Evolutionary conservation across 2,888 invertebrate genomes (phyloP).

Genomic region (Archips crataeganus): DNA sequence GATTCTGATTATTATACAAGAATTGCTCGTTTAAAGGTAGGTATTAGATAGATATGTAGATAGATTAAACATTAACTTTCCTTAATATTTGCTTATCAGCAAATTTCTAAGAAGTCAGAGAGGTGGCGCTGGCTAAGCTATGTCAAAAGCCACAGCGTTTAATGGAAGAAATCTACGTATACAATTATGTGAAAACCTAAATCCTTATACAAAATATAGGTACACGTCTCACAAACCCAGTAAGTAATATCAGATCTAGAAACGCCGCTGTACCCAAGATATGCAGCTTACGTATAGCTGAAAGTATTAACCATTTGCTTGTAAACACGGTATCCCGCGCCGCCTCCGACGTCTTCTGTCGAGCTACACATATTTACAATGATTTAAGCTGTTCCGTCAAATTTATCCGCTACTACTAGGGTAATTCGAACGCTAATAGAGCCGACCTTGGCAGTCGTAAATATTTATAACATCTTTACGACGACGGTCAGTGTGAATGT

Average conservation of each 20-base stretch:
- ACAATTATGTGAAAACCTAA: too few species aligned
- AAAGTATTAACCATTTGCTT: constrained; percentile 25
- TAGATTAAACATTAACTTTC: too few species aligned
- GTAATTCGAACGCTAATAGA: constrained; percentile 66
- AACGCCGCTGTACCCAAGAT: neutral
- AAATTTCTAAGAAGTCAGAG: too few species aligned
- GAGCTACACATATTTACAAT: constrained; percentile 25
- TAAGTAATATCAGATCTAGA: neutral
- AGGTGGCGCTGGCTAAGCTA: too few species aligned
- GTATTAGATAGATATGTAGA: too few species aligned
- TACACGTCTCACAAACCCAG: too few species aligned
- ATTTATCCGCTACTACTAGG: constrained; percentile 53
- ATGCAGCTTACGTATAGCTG: neutral
- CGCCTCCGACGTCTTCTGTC: constrained; percentile 29
- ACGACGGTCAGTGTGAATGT: constrained; percentile 75
- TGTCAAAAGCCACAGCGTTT: too few species aligned
- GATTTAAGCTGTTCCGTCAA: constrained; percentile 43
- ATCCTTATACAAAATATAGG: too few species aligned
- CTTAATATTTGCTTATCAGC: neutral
- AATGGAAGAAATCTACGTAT: too few species aligned
- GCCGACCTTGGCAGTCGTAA: constrained; percentile 72
- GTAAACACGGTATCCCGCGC: constrained; percentile 36
- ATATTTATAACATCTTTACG: constrained; percentile 71
- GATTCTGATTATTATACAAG: too few species aligned
- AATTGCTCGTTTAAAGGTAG: too few species aligned